Conservation (phyloP, 2,113 vertebrate species). For the Salvelinus sp. region DNA sequence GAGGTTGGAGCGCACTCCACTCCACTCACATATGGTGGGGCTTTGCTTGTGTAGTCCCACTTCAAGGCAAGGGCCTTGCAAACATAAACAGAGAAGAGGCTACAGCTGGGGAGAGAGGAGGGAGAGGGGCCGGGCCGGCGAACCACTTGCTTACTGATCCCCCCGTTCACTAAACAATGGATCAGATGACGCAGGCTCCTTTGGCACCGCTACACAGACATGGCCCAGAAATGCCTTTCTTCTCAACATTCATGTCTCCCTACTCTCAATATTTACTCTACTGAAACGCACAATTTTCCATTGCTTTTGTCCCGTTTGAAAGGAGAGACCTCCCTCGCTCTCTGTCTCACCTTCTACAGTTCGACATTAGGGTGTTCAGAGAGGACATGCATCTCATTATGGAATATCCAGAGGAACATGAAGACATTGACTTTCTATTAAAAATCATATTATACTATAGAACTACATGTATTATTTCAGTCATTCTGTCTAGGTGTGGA, state of each 20-base stretch:
- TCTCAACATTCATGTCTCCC: slow-evolving; percentile 60
- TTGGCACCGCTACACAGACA: slow-evolving; percentile 67
- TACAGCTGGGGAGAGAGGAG: slow-evolving; percentile 67
- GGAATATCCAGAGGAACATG: background rate
- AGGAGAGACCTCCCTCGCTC: slow-evolving; percentile 26
- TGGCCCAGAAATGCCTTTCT: slow-evolving; percentile 53
- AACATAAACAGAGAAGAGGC: slow-evolving; percentile 74
- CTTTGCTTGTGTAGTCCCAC: slow-evolving; percentile 66
- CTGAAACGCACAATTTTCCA: slow-evolving; percentile 61
- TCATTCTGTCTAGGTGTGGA: slow-evolving; percentile 24
- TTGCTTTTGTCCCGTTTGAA: slow-evolving; percentile 50
- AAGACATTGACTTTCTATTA: background rate
- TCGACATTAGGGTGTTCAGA: slow-evolving; percentile 11
- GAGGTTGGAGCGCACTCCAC: slow-evolving; percentile 1
- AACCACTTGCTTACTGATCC: slow-evolving; percentile 68
- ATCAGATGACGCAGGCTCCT: slow-evolving; percentile 69
- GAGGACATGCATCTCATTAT: slow-evolving; percentile 28
- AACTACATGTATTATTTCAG: background rate
- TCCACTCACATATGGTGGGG: slow-evolving; percentile 64
- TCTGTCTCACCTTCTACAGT: slow-evolving; percentile 17
- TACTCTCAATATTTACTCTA: slow-evolving; percentile 76
- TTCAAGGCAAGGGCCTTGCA: slow-evolving; percentile 43
- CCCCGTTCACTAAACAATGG: slow-evolving; percentile 74
- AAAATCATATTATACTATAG: background rate
- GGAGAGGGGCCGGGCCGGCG: slow-evolving; percentile 12